Evolutionary conservation across 2,113 vertebrate genomes (phyloP), one percentile per base, ranked within the genome.

Genomic region (Eurypyga helias): DNA sequence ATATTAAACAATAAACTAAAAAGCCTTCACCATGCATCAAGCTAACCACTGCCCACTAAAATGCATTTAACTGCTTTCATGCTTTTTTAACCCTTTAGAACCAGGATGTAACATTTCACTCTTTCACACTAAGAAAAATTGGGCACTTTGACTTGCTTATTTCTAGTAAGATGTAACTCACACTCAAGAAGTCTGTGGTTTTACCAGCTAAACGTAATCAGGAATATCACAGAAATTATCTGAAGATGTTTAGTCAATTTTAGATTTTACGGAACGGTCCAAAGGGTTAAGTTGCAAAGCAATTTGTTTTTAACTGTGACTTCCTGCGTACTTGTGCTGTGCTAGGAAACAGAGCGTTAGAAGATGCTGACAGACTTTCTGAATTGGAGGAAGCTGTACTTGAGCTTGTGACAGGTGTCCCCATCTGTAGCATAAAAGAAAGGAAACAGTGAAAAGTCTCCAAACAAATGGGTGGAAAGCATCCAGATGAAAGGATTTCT

Each of bases 391-490:
- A 99, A 98, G 99, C 98, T 98, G 98, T 97, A 99, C 98, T 99
- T 98, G 99, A 98, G 98, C 99, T 99, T 98, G 99, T 99, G 99
- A 99, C 99, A 98, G 98, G 99, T 99, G 99, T 99, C 98, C 99
- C 99, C 99, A 99, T 99, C 99, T 99, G 99, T 98, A 99, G 99
- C 99, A 99, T 98, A 99, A 98, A 99, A 99, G 98, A 99, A 98
- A 99, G 98, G 98, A 99, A 98, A 98, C 96, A 97, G 97, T 98
- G 98, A 98, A 98, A 98, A 98, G 98, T 98, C 98, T 98, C 98
- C 98, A 98, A 98, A 97, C 96, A 98, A 98, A 98, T 98, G 98
- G 96, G 97, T 97, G 78, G 97, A 97, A 96, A 98, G 97, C 97
- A 98, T 96, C 98, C 96, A 97, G 23, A 96, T 93, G 97, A 98